Evolutionary conservation across 2,888 invertebrate species (phyloP), one percentile per base, ranked within the genome.

Genomic region (Sthenelais limicola): DNA sequence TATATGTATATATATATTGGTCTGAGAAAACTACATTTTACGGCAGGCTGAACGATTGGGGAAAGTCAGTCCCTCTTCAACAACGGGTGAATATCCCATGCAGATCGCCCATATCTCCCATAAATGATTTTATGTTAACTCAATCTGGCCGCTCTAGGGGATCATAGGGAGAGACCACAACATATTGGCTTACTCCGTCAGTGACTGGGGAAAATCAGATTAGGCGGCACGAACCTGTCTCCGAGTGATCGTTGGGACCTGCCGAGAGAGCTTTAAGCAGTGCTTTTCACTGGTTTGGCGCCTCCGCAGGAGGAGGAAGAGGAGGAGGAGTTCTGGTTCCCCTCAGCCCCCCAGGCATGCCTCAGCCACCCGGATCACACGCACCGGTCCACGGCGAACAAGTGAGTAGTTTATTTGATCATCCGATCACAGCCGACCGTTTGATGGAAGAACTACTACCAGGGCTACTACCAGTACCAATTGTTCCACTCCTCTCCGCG

Each of bases 61-160:
- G n/a, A n/a, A n/a, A n/a, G n/a, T n/a, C n/a, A n/a, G n/a, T n/a
- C n/a, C n/a, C n/a, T n/a, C n/a, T n/a, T n/a, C n/a, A n/a, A n/a
- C n/a, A n/a, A n/a, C n/a, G n/a, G n/a, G n/a, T n/a, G n/a, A n/a
- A n/a, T n/a, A n/a, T n/a, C n/a, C n/a, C n/a, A n/a, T n/a, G n/a
- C n/a, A n/a, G n/a, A n/a, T n/a, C n/a, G n/a, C n/a, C n/a, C n/a
- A n/a, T n/a, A n/a, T 21, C 32, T 33, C 32, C 56, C 24, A 35
- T 62, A 62, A 62, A 43, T 62, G 62, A 62, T 62, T 62, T 62
- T 18, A 62, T 62, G 62, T 43, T 62, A 62, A 62, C 62, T 43
- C 62, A 62, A 62, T 62, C 62, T 35, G 12, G 24, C 26, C 12
- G 38, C 62, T 26, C 62, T 62, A 35, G 62, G 35, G 38, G 35